phyloP scores from a whole-genome alignment of 2,888 invertebrate genomes.

The Heliothis peltigera region DNA sequence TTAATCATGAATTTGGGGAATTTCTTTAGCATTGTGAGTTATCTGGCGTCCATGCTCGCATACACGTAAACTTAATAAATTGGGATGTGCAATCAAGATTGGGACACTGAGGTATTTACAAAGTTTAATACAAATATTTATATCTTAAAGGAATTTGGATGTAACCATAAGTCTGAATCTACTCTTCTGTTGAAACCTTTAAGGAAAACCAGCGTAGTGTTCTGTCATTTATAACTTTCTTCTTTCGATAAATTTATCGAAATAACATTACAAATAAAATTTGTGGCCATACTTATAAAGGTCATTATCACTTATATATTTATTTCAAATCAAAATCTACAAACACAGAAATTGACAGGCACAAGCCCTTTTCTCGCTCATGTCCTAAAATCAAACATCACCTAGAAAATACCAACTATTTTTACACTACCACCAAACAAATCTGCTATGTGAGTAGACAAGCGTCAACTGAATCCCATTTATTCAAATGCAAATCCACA shows the following conservation, averaged over 20 bases:
- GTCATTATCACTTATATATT: no score
- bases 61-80: slow-evolving; percentile 19
- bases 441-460: not conserved
- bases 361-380: no score
- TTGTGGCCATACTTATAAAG: no score
- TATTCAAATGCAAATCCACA: slow-evolving; percentile 13
- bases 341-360: no score
- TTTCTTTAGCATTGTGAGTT: slow-evolving; percentile 5
- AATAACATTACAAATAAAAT: no score
- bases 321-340: no score
- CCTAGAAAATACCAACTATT: not conserved
- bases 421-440: not conserved
- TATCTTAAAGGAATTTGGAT: not conserved
- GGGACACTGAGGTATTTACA: slow-evolving; percentile 2
- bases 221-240: not conserved
- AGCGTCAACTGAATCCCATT: not conserved
- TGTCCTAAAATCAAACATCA: no score
- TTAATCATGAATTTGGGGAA: slow-evolving; percentile 11
- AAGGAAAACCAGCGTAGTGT: not conserved
- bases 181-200: not conserved
- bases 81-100: slow-evolving; percentile 28
- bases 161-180: not conserved
- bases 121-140: slow-evolving; percentile 2
- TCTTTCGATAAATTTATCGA: no score
- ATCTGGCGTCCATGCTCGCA: not conserved